Evolutionary conservation across 2,113 vertebrate genomes (phyloP).

Genomic region (Gallinago jamesoni): DNA sequence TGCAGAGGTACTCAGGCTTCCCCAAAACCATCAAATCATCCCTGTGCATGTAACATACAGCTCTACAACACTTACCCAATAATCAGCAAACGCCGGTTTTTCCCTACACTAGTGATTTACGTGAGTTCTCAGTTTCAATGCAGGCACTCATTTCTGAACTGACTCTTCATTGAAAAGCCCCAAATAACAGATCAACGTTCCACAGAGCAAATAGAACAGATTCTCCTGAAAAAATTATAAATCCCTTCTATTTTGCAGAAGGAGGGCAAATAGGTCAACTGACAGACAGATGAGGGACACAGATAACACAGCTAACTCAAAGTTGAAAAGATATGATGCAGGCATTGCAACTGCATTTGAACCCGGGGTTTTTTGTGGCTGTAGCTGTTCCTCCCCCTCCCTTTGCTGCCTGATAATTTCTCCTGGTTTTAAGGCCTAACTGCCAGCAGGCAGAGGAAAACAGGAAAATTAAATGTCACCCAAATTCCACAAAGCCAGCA

Average conservation of each 20-base stretch:
- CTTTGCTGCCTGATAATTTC: not conserved
- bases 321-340: not conserved
- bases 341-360: not conserved
- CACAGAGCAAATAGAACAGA: not conserved
- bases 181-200: fast-evolving
- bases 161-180: not conserved
- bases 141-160: not conserved
- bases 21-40: not conserved
- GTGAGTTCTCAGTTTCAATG: fast-evolving
- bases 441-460: not conserved
- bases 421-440: not conserved
- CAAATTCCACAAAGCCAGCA: not conserved
- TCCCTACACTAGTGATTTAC: not conserved
- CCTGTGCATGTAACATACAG: not conserved
- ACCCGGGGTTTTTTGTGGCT: not conserved
- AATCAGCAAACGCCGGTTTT: not conserved
- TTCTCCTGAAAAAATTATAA: not conserved
- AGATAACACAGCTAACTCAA: not conserved
- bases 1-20: not conserved
- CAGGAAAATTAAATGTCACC: not conserved
- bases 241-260: not conserved
- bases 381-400: not conserved
- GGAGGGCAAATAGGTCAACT: not conserved
- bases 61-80: too few relatives aligned
- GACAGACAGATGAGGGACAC: not conserved